A percentile compares a stretch with the other conserved stretches of the same genome.
phyloP scores from a whole-genome alignment of 1,140 invertebrate genomes.

The Coboldia fuscipes region DNA sequence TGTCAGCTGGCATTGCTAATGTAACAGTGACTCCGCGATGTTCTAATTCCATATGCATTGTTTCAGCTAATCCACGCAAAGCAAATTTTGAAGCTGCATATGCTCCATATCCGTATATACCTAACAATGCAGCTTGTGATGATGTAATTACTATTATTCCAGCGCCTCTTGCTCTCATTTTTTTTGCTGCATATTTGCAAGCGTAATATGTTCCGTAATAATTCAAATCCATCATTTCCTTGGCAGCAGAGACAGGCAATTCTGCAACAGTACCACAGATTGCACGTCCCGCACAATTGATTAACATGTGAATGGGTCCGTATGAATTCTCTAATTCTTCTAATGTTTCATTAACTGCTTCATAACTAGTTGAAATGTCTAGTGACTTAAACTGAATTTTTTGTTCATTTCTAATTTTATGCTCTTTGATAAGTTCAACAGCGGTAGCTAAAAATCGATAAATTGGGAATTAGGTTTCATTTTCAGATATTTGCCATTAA shows the following conservation, averaged over 20 bases:
- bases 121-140: conserved; percentile 76
- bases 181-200: conserved; percentile 39
- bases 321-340: conserved; percentile 27
- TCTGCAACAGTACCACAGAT: conserved; percentile 68
- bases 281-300: conserved; percentile 80
- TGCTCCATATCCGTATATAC: conserved; percentile 62
- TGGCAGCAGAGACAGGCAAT: conserved; percentile 43
- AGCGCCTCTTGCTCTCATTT: conserved; percentile 45
- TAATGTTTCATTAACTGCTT: conserved; percentile 35
- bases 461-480: no score
- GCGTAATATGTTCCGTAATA: conserved; percentile 48
- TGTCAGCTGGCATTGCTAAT: conserved; percentile 81
- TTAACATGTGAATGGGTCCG: conserved; percentile 67
- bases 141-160: conserved; percentile 70
- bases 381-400: conserved; percentile 44
- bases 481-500: no score
- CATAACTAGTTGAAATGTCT: conserved; percentile 48
- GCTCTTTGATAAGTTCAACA: conserved; percentile 13
- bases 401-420: conserved; percentile 26
- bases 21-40: conserved; percentile 70
- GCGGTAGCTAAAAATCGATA: conserved; percentile 14
- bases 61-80: conserved; percentile 80
- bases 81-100: conserved; percentile 92
- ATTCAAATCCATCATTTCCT: conserved; percentile 47
- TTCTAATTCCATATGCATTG: conserved; percentile 76